Conservation (phyloP, 1,140 invertebrate species). For the Ephestia elutella region DNA sequence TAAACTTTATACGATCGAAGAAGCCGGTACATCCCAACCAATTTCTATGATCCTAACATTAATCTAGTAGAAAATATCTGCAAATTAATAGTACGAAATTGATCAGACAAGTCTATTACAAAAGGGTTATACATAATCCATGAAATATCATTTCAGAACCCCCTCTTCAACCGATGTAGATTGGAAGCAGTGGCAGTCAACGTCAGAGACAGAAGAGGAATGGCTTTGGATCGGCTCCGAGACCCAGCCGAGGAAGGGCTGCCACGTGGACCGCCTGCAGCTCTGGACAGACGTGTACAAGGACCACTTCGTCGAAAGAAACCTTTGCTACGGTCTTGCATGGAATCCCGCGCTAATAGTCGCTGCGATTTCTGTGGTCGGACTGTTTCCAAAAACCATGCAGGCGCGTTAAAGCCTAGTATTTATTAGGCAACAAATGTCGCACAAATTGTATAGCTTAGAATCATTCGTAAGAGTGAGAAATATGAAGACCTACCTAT, state of each 20-base stretch:
- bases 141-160: constrained; percentile 26
- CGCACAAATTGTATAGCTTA: neutral
- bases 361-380: constrained; percentile 11
- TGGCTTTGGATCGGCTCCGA: constrained; percentile 37
- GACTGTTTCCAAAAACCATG: constrained; percentile 14
- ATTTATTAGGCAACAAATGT: constrained; percentile 3
- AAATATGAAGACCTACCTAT: too few relatives aligned
- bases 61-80: too few relatives aligned
- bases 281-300: constrained; percentile 51
- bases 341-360: constrained; percentile 10
- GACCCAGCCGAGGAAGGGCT: constrained; percentile 17
- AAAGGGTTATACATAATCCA: too few relatives aligned
- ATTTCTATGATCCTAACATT: too few relatives aligned
- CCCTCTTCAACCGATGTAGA: constrained; percentile 25
- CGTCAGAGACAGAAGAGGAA: constrained; percentile 22
- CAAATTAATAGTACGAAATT: too few relatives aligned
- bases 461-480: neutral
- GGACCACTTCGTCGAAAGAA: constrained; percentile 44
- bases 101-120: too few relatives aligned
- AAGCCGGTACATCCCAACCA: too few relatives aligned
- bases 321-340: constrained; percentile 9
- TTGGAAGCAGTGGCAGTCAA: constrained; percentile 30
- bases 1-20: too few relatives aligned
- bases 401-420: neutral
- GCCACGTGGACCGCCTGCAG: constrained; percentile 34